Evolutionary conservation across 2,888 invertebrate species (phyloP), one percentile per base, ranked within the genome.

Genomic region (Alentia gelatinosa): DNA sequence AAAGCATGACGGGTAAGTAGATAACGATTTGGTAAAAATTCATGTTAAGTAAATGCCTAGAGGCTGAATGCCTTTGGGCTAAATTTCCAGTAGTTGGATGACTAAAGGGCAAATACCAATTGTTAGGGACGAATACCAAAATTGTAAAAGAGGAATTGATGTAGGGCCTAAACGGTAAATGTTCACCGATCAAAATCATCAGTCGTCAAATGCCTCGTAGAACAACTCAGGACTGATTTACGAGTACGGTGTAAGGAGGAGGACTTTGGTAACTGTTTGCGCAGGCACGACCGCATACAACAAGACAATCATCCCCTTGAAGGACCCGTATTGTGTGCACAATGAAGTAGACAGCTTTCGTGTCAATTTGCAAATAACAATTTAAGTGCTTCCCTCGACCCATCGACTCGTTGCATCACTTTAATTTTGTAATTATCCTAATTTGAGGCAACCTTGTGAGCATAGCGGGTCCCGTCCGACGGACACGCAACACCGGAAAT

Each of bases 291-390:
- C 56, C n/a, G 56, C 5, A 19, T n/a, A 56, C 56, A 56, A 56
- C 56, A 56, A 56, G 56, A 56, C 19, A 56, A 56, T 56, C 68
- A 68, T 15, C 68, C 68, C 68, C 68, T 68, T 68, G n/a, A 68
- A 68, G 26, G 33, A 68, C 68, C 68, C 68, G 30, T 56, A 56
- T 56, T 56, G 56, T 56, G 5, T 3, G 56, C 56, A 19, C 1
- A 19, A 3, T n/a, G n/a, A 56, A 56, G 56, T 12, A 56, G 56
- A 56, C 56, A n/a, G n/a, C 56, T 56, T 56, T 56, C 56, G 56
- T 68, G 68, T 68, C 68, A 68, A 68, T 68, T 68, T 68, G 68
- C 68, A 68, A 68, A 68, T 68, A 68, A 68, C 30, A 68, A 68
- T 68, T 68, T 30, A 68, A 68, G 68, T 68, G 68, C 4, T 30